Base-by-base conservation (phyloP, 2,888 invertebrate genomes). In the Dasypolia templi region DNA sequence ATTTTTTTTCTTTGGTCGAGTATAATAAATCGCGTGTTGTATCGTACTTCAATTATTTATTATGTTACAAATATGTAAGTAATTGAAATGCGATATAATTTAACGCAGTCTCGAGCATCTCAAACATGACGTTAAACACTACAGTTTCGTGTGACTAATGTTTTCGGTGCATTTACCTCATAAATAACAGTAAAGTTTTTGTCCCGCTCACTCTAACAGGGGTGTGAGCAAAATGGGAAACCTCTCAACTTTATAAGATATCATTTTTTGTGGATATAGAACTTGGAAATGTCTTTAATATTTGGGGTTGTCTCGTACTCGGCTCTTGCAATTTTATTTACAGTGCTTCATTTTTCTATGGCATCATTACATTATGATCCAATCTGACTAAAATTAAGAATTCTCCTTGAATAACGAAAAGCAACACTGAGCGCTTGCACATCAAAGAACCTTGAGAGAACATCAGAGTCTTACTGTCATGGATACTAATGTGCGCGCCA, bases 161-260 rank as follows among this genome's bases (percentile, higher is more conserved):
- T 72, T 77, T 75, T 80, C 64, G 68, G 74, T 75, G 77, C 81
- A 77, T 83, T 85, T 86, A 81, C 81, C 85, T 75, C 62, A 51
- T 76, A 86, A 80, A 51, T 76, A 86, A 80, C 87, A 85, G 86
- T 81, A 85, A 0, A 61, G 68, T 62, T 67, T 75, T 77, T 69
- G 74, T 85, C 69, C 55, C 65, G 72, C 73, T 85, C 75, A 39
- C 61, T 68, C 61, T 11, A 19, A 49, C 39, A n/a, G 69, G 76
- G 63, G 63, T 22, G 79, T 42, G 76, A 83, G 63, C 12, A 75
- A 75, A 72, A 77, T 1, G 55, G 62, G 29, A 61, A 53, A 53
- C 35, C 26, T 26, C 14, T 35, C 17, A 5, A 39, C n/a, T 67
- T 61, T 35, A 55, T 26, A 44, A 12, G 17, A 68, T 35, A 68